Evolutionary conservation across 2,113 vertebrate species (phyloP).

Genomic region (Oreotrochilus melanogaster): DNA sequence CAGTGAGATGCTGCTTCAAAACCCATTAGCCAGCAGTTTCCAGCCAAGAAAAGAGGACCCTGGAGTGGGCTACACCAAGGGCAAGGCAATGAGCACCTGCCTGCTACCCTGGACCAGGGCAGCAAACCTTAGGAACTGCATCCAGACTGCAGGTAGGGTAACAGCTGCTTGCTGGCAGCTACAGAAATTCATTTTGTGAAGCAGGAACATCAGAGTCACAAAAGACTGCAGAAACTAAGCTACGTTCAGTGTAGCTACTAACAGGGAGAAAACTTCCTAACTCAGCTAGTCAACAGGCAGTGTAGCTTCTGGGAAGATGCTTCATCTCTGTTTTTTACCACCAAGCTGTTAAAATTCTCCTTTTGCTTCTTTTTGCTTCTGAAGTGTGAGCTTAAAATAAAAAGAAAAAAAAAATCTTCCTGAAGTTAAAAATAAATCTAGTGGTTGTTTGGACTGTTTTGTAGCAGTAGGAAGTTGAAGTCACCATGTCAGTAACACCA

Average conservation of each 20-base stretch:
- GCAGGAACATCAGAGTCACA: not conserved
- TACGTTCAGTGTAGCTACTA: not conserved
- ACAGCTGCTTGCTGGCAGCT: not conserved
- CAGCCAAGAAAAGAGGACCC: not conserved
- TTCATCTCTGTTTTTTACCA: not conserved
- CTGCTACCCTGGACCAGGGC: not conserved
- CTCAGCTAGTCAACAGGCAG: not conserved
- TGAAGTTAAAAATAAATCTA: slow-evolving; percentile 32
- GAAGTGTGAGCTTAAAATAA: not conserved
- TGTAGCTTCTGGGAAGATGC: not conserved
- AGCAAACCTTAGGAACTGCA: not conserved
- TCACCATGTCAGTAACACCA: not conserved
- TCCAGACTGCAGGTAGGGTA: not conserved
- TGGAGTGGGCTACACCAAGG: fast-evolving
- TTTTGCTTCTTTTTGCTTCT: not conserved
- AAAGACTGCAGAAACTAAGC: slow-evolving; percentile 38
- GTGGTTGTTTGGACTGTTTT: slow-evolving; percentile 2
- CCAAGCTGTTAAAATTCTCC: not conserved
- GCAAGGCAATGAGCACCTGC: not conserved
- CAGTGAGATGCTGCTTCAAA: not conserved
- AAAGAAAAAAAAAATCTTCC: not conserved
- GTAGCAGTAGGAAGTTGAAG: slow-evolving; percentile 18
- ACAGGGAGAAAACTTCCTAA: not conserved
- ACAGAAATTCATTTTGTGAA: not conserved
- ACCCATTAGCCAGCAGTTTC: not conserved